phyloP scores from a whole-genome alignment of 1,140 invertebrate genomes.

The Geopemphigus sp. region DNA sequence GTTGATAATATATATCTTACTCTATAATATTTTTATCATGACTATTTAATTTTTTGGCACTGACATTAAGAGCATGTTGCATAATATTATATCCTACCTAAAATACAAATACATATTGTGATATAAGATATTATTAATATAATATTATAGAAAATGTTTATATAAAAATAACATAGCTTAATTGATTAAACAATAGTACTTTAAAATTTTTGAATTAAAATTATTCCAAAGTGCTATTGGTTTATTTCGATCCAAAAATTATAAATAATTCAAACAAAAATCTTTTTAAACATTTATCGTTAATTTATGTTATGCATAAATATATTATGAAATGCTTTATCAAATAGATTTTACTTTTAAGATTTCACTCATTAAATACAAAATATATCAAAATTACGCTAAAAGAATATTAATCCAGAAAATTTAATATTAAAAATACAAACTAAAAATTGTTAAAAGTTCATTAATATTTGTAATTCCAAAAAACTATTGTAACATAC shows the following conservation, averaged over 20 bases:
- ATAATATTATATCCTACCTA: slow-evolving; percentile 73
- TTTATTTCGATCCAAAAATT: background rate
- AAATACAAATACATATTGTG: slow-evolving; percentile 48
- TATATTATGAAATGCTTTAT: too few relatives aligned
- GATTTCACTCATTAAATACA: background rate
- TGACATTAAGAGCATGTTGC: slow-evolving; percentile 50
- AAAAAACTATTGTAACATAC: too few relatives aligned
- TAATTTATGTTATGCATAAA: too few relatives aligned
- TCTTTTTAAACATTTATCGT: background rate
- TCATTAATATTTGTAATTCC: background rate
- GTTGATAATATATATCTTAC: slow-evolving; percentile 5
- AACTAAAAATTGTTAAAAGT: background rate
- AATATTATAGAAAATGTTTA: background rate
- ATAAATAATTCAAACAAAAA: background rate
- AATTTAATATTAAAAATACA: background rate
- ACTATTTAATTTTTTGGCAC: slow-evolving; percentile 4
- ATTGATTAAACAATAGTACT: background rate
- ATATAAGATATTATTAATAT: background rate
- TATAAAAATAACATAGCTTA: background rate
- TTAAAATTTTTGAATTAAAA: background rate
- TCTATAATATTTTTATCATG: background rate
- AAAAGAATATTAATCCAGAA: background rate
- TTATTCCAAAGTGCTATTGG: too few relatives aligned
- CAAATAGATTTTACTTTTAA: too few relatives aligned
- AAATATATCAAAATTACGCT: background rate